These are phyloP conservation scores for Nesidiocoris tenuis DNA, from an alignment of 2,888 invertebrate species.

Conservation along the genomic window DNA sequence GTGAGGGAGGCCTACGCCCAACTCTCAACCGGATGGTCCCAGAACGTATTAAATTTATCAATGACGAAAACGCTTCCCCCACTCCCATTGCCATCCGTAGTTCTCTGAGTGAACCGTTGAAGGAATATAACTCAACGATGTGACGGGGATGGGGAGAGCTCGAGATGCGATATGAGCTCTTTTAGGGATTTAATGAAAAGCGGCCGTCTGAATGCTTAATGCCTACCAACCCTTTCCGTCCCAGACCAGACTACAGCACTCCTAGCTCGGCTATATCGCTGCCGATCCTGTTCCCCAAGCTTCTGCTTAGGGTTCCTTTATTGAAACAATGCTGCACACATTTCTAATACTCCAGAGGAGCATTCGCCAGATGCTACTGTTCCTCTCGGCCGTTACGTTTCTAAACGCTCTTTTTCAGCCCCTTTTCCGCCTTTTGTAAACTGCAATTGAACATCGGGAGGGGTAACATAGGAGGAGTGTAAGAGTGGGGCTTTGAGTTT, in stretches of 20 bases:
- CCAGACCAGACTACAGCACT: neutral
- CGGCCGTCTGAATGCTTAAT: slow-evolving; percentile 30
- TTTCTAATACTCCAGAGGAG: slow-evolving; percentile 10
- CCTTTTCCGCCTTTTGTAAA: neutral
- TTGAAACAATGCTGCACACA: slow-evolving; percentile 21
- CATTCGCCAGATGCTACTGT: slow-evolving; percentile 5
- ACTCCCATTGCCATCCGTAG: neutral
- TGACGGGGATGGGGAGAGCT: neutral
- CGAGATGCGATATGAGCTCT: slow-evolving; percentile 20
- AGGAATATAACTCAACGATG: slow-evolving; percentile 23
- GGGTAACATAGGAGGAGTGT: neutral
- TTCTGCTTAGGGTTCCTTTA: neutral
- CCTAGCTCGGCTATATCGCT: slow-evolving; percentile 6
- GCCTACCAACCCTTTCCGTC: neutral
- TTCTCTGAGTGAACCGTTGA: neutral
- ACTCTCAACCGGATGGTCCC: slow-evolving; percentile 3
- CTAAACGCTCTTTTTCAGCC: neutral
- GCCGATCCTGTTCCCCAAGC: neutral
- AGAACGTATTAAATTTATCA: slow-evolving; percentile 29
- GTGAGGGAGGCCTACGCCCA: neutral
- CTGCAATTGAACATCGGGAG: neutral
- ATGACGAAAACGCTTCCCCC: slow-evolving; percentile 11
- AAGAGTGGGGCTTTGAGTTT: neutral
- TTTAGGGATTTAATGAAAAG: slow-evolving; percentile 38
- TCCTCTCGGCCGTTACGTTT: neutral